phyloP scores from a whole-genome alignment of 2,113 vertebrate genomes.

The Microcebus griseorufus region DNA sequence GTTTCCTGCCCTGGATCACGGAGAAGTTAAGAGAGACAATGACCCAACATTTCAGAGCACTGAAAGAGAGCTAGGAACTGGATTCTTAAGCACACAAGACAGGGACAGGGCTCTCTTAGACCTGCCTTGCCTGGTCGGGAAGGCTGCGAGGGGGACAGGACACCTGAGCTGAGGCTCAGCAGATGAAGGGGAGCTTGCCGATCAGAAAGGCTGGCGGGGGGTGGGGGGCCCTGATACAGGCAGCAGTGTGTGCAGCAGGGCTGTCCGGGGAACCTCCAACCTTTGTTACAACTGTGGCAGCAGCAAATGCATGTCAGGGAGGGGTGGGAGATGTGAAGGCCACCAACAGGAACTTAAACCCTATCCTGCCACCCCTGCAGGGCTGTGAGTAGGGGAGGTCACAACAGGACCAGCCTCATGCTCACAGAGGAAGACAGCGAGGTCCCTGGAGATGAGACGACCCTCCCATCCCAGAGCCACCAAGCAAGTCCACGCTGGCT shows the following conservation, averaged over 20 bases:
- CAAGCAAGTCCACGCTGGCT: too few species aligned
- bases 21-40: background rate
- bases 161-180: background rate
- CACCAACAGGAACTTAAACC: background rate
- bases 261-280: background rate
- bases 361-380: background rate
- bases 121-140: background rate
- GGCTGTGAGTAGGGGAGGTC: background rate
- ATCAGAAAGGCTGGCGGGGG: background rate
- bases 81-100: background rate
- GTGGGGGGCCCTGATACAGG: background rate
- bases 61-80: background rate
- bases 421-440: background rate
- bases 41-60: background rate
- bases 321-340: too few species aligned
- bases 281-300: accelerated
- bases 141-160: background rate
- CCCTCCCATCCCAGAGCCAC: background rate
- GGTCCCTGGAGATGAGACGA: background rate
- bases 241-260: accelerated
- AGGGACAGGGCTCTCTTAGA: too few species aligned
- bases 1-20: background rate
- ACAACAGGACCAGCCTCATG: background rate
- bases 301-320: accelerated
- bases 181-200: background rate